Base-by-base conservation (phyloP, 1,140 invertebrate genomes). In the Drosophila sechellia region DNA sequence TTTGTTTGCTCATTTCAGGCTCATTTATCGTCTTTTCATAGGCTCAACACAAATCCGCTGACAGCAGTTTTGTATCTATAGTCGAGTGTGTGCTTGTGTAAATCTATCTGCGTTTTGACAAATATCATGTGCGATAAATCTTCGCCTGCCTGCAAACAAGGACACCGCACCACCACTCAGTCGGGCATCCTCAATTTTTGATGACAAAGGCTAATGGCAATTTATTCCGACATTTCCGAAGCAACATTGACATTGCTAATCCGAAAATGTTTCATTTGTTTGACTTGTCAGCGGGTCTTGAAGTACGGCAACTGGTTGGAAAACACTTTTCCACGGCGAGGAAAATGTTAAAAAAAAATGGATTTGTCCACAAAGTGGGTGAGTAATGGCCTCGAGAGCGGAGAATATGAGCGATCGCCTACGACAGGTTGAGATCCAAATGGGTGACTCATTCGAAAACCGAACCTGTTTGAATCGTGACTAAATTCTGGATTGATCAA, bases 81-180 rank as follows among this genome's bases (percentile, higher is more conserved):
- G 56, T 4, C 31, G 53, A 22, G 20, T 31, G 40, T 60, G 48
- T 52, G n/a, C 31, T 45, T 53, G 56, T 42, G 73, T 68, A 54
- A 59, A 63, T 76, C 13, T 73, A 81, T 84, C 20, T 49, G 42
- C 56, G 55, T 70, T 64, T 79, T 86, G 70, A 81, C 69, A 81
- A 68, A 81, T 70, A 77, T 81, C 81, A 85, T 73, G 77, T 69
- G 76, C 77, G 73, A 85, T 86, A 77, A 81, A 86, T 85, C 81
- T 58, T 56, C 4, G 42, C 57, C 49, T 69, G 60, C 45, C 80
- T 60, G 64, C 43, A 60, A 52, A 58, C 60, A 52, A 20, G 46
- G 31, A 31, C 6, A 31, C 31, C 31, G 8, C 20, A 22, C 20
- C 31, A 8, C 27, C 27, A 31, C 27, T 31, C 27, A 31, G 5